A percentile compares a stretch with the other conserved stretches of the same genome.
These are phyloP conservation scores for Pararge aegeria DNA, from an alignment of 1,140 invertebrate genomes.

Conservation along the genomic window DNA sequence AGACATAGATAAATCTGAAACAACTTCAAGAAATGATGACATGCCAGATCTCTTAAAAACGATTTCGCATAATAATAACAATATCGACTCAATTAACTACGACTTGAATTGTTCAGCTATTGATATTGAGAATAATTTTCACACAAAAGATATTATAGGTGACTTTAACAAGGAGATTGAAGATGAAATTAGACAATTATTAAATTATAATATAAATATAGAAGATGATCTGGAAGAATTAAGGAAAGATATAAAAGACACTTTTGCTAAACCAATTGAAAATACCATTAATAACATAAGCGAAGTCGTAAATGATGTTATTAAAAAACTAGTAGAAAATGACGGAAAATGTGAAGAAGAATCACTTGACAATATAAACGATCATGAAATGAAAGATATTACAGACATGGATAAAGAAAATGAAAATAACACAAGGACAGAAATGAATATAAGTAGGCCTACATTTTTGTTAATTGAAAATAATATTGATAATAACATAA, in stretches of 20 bases:
- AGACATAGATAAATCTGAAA: slow-evolving; percentile 26
- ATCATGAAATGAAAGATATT: slow-evolving; percentile 38
- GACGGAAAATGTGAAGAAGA: slow-evolving; percentile 35
- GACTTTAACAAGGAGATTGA: slow-evolving; percentile 81
- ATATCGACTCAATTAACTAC: slow-evolving; percentile 35
- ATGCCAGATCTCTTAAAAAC: slow-evolving; percentile 69
- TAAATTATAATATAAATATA: slow-evolving; percentile 74
- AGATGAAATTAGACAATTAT: slow-evolving; percentile 74
- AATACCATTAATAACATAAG: slow-evolving; percentile 76
- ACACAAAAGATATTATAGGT: slow-evolving; percentile 76
- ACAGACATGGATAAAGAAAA: slow-evolving; percentile 58
- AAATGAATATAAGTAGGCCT: slow-evolving; percentile 69
- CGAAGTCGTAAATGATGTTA: slow-evolving; percentile 76
- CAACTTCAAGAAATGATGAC: slow-evolving; percentile 37
- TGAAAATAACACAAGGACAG: slow-evolving; percentile 59
- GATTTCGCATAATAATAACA: slow-evolving; percentile 55
- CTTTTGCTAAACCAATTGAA: slow-evolving; percentile 72
- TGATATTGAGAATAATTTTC: slow-evolving; percentile 73
- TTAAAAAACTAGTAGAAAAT: slow-evolving; percentile 67
- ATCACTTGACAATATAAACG: slow-evolving; percentile 25
- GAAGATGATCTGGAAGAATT: slow-evolving; percentile 75
- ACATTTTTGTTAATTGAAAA: slow-evolving; percentile 69
- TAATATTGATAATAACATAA: slow-evolving; percentile 66
- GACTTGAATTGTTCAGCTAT: slow-evolving; percentile 55
- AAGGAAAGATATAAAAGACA: slow-evolving; percentile 75